Base-by-base conservation (phyloP, 2,797 vertebrate species). In the Sebastes miniatus region DNA sequence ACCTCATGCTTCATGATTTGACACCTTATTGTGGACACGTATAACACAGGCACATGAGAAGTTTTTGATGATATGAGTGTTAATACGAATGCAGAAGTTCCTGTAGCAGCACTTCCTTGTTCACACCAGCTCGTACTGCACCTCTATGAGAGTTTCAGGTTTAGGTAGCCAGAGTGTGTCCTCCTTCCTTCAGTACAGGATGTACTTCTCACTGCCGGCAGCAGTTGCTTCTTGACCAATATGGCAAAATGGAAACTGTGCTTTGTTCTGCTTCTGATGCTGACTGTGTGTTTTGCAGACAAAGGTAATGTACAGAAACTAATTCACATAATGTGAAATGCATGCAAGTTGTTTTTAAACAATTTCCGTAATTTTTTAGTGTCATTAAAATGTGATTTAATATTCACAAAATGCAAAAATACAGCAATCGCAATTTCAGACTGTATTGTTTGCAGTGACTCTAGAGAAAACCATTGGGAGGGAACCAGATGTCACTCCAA, bases 401-500 rank as follows among this genome's bases (percentile, higher is more conserved):
- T 16, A 18, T 27, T 58, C 25, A 58, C 25, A 58, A 16, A 27
- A 58, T 58, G 57, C 14, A 8, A 32, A 61, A 32, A 20, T 34
- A 34, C 29, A 11, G 18, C 27, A 31, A 11, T 36, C 20, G 2
- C n/a, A n/a, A 63, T 34, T 6, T 63, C 36, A 14, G 36, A 39
- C 36, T 39, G 36, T 27, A 39, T 39, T 70, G 2, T 4, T 69
- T 77, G 11, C 83, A 92, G 87, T 1, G 32, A 57, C 16, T 3
- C 4, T 27, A 16, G 54, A 69, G 24, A 86, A 83, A 71, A 82
- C n/a, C 7, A 11, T 52, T 0, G 1, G 58, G 3, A 70, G 9
- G 2, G 58, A 25, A 57, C 36, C 56, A 31, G 18, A 70, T 31
- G 8, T 63, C 2, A 70, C 61, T 76, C 73, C 18, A 10, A 0